Base-by-base conservation (phyloP, 2,888 invertebrate species). In the Lithophane leautieri region DNA sequence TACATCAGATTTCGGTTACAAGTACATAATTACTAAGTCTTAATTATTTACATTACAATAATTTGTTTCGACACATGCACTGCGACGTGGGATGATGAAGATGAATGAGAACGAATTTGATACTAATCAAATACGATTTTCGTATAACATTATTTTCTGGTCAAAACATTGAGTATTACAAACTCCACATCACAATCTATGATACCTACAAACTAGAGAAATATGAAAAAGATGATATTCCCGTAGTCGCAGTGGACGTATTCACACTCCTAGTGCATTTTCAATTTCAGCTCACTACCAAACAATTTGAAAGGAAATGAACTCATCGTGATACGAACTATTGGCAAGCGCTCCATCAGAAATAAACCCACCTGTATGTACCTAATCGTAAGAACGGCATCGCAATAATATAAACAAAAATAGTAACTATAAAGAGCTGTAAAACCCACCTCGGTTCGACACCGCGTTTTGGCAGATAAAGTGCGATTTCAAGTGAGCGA, bases 1-100 rank as follows among this genome's bases (percentile, higher is more conserved):
- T 96, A 96, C 96, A 96, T 95, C 95, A 95, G 95, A 94, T 95
- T 95, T 94, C 92, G 89, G 91, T 94, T 94, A 93, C 90, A 92
- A 92, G 91, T 88, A 94, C 87, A 90, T 93, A 92, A 88, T 91
- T 87, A 88, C 91, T 93, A 92, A 88, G 80, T 87, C 88, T 90
- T 34, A 92, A 92, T 89, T 94, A 94, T 94, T 90, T 94, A 94
- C 94, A 94, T 88, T 91, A 91, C 82, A 86, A 74, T 85, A 77
- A 87, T 88, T 82, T 83, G 82, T 87, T 87, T 84, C 82, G 79
- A 86, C 83, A 73, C 69, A 82, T 85, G 34, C 85, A 89, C 86
- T 88, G 86, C 86, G 87, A 87, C 86, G 58, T 60, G 78, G 76
- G 78, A 70, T 66, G 22, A 78, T 71, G 62, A 78, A 73, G 34